Evolutionary conservation across 2,113 vertebrate genomes (phyloP).

Genomic region (Apodemus sylvaticus): DNA sequence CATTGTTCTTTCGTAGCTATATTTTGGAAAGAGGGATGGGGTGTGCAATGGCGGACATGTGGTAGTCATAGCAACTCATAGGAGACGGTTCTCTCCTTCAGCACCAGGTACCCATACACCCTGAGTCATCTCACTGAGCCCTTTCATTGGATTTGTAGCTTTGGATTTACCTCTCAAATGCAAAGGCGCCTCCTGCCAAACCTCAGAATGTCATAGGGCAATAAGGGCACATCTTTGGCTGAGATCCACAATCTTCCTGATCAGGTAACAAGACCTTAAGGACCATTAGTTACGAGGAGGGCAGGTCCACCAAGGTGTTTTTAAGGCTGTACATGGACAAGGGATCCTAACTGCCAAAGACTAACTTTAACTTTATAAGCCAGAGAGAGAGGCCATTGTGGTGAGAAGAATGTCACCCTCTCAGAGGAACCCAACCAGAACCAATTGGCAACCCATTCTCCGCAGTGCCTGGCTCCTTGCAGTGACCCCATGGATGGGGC

Average conservation of each 20-base stretch:
- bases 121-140: neutral
- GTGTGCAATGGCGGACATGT: neutral
- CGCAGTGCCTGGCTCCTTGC: neutral
- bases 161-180: neutral
- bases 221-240: neutral
- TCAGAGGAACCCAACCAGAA: neutral
- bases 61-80: neutral
- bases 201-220: neutral
- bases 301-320: rapidly evolving
- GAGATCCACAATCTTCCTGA: neutral
- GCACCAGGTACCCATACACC: too few species aligned
- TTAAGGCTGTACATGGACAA: neutral
- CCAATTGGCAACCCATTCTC: neutral
- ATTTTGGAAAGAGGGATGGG: neutral
- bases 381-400: neutral
- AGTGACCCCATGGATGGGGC: rapidly evolving
- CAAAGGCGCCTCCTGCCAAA: neutral
- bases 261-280: neutral
- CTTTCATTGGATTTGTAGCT: neutral
- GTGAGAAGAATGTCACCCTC: rapidly evolving
- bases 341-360: too few species aligned
- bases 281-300: rapidly evolving
- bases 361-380: neutral
- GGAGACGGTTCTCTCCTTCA: neutral
- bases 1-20: neutral